These are phyloP conservation scores for Lontra canadensis DNA, from an alignment of 2,113 vertebrate genomes.

Conservation along the genomic window DNA sequence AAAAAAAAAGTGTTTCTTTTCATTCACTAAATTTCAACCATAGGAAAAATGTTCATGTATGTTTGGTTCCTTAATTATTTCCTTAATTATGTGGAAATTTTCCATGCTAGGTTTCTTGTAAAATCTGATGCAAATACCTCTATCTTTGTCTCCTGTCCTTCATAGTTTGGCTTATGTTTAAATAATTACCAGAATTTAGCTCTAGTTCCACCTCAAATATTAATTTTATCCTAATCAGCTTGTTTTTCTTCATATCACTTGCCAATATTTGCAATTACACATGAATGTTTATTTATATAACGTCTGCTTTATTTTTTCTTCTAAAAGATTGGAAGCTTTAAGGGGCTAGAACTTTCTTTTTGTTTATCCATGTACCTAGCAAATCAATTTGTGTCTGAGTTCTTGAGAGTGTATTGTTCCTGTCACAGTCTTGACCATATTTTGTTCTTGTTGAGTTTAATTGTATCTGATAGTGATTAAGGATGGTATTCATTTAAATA, in stretches of 20 bases:
- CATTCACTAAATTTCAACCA: background rate
- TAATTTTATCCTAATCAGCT: background rate
- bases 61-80: background rate
- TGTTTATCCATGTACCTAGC: background rate
- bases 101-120: background rate
- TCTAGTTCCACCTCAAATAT: background rate
- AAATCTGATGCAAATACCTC: background rate
- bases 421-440: background rate
- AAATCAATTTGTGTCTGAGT: background rate
- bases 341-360: background rate
- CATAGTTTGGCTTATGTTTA: background rate
- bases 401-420: background rate
- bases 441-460: background rate
- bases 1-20: background rate
- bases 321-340: background rate
- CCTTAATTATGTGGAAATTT: background rate
- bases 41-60: background rate
- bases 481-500: background rate
- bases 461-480: background rate
- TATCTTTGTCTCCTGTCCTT: background rate
- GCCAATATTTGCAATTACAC: background rate
- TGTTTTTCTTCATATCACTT: background rate
- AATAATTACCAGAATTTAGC: background rate
- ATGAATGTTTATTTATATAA: background rate
- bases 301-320: background rate